Base-by-base conservation (phyloP, 2,888 invertebrate species). In the Prosopocoilus inquinatus region DNA sequence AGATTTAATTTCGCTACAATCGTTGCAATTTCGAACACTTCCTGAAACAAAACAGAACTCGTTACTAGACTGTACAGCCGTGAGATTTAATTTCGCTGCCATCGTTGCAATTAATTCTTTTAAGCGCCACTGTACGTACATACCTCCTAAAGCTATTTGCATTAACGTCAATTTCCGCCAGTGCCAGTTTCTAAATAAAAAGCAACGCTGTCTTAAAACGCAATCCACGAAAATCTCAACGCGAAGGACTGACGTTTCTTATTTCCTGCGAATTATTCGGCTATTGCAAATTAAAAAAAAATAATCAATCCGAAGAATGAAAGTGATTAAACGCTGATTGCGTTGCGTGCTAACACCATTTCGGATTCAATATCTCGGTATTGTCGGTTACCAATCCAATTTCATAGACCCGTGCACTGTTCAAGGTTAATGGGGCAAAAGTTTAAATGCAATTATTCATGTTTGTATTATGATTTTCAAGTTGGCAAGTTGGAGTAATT, bases 321-420 rank as follows among this genome's bases (percentile, higher is more conserved):
- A 58, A 62, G 62, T 60, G 60, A 62, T 62, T 60, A 60, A 50
- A 49, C 47, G 50, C 33, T 54, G 57, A 59, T 52, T 57, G 57
- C 60, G 55, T 60, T 60, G 63, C 65, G 65, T 65, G 65, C 46
- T 54, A 32, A 58, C 53, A 59, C 62, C 58, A 62, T 62, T 63
- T 60, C 55, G 55, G 62, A 60, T 63, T 64, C 63, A 61, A 64
- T 66, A 62, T 63, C 53, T n/a, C 46, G 57, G 49, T 54, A 44
- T 54, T 54, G 58, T 62, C 55, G 57, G 57, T 60, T 60, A 55
- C 56, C 55, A 53, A 59, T 63, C 62, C 65, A 67, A 67, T 66
- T 66, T 66, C 64, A 65, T 28, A 28, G 59, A 61, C 59, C 62
- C 59, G 55, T 62, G 58, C 53, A 53, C 60, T 54, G 59, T 53